Base-by-base conservation (phyloP, 2,113 vertebrate species). In the Coturnix japonica region DNA sequence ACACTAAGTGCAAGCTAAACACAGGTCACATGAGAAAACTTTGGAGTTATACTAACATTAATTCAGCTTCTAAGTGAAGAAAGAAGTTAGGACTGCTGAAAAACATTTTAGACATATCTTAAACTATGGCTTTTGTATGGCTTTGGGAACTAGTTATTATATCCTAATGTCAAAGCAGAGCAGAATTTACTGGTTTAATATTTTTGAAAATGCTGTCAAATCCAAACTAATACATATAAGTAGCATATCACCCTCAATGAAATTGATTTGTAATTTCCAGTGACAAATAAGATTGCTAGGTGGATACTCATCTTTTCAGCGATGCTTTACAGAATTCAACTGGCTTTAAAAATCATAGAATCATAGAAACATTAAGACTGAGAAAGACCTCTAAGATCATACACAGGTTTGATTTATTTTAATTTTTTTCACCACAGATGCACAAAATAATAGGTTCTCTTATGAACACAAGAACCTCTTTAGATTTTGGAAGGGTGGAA, bases 1-100 rank as follows among this genome's bases (percentile, higher is more conserved):
- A 76, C 46, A 84, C 37, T 74, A 81, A 88, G 26, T 88, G 87
- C 82, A 96, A 95, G 87, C 60, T 94, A 94, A 96, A 63, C 72
- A 44, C 39, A 41, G 53, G 56, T 59, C 7, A n/a, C 8, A 77
- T 18, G 13, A 39, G 28, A 73, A 85, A 81, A 82, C 67, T 1
- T 1, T 30, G 31, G 4, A 4, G 2, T 31, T 59, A 47, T 28
- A 30, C 13, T 31, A 74, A 90, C 88, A 23, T 6, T 56, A 60
- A 25, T 63, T 49, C 65, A 60, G 9, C 7, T 75, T 49, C 41
- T 16, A 43, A 22, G 14, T 71, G 6, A 89, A 80, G n/a, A 67
- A 78, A 51, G 6, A 11, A 33, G 44, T 67, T 44, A 81, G 47
- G 44, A 53, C 11, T 59, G 18, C 37, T 35, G 61, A 23, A 72